These are phyloP conservation scores for Syndactyla subalaris DNA, from an alignment of 2,797 vertebrate genomes.

Conservation along the genomic window DNA sequence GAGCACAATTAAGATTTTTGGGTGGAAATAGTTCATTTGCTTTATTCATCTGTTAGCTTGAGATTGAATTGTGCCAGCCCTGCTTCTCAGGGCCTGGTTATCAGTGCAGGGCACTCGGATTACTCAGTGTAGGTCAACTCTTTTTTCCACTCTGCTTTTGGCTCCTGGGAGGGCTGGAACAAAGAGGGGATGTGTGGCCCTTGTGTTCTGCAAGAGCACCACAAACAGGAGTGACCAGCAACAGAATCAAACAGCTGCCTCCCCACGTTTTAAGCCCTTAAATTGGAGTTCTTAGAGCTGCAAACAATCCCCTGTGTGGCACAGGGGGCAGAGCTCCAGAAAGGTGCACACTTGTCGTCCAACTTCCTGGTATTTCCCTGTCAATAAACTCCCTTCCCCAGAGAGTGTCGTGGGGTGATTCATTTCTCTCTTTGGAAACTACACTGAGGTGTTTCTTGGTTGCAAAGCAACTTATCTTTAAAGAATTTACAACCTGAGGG, in stretches of 20 bases:
- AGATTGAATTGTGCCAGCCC: background rate
- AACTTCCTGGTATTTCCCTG: background rate
- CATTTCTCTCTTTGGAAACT: background rate
- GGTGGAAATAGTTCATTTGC: background rate
- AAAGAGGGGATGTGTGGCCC: conserved; percentile 22
- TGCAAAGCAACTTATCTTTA: background rate
- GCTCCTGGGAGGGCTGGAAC: conserved; percentile 13
- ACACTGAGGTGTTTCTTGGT: background rate
- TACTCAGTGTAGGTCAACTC: background rate
- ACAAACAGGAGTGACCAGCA: background rate
- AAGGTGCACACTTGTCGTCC: background rate
- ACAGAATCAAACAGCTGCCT: background rate
- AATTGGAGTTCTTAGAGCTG: background rate
- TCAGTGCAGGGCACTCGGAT: background rate
- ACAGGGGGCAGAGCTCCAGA: background rate
- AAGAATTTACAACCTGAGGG: background rate
- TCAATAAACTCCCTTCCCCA: background rate
- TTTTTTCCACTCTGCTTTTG: background rate
- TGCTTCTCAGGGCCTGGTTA: background rate
- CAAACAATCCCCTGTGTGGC: background rate
- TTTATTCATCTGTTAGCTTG: background rate
- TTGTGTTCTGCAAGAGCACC: background rate
- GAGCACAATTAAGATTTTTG: background rate
- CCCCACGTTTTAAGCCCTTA: background rate
- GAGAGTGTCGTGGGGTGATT: background rate